Percentiles rank a stretch among this genome's conserved stretches.
These are phyloP conservation scores for Busseola fusca DNA, from an alignment of 2,888 invertebrate species.

Conservation along the genomic window DNA sequence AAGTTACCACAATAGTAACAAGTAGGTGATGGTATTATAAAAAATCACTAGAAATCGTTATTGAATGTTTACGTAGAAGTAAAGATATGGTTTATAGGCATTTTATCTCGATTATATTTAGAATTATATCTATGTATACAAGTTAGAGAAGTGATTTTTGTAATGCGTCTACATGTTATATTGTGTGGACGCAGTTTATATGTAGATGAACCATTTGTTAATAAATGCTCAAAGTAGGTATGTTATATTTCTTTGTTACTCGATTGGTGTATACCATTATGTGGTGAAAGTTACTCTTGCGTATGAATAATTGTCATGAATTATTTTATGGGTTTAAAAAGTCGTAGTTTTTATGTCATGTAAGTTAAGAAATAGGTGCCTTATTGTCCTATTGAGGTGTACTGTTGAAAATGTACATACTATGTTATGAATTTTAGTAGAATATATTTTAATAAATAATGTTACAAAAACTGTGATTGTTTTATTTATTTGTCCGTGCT, in stretches of 20 bases:
- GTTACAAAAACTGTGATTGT: conserved; percentile 75
- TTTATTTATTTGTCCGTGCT: conserved; percentile 45
- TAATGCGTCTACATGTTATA: conserved; percentile 46
- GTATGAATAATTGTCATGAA: conserved; percentile 66
- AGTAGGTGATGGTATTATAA: conserved; percentile 65
- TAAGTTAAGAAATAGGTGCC: conserved; percentile 78
- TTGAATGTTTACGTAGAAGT: conserved; percentile 47
- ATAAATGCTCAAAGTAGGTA: conserved; percentile 81
- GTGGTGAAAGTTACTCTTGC: conserved; percentile 79
- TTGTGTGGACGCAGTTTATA: conserved; percentile 41
- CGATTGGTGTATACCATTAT: conserved; percentile 72
- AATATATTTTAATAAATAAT: conserved; percentile 87
- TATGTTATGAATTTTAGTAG: conserved; percentile 85
- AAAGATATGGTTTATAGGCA: conserved; percentile 60
- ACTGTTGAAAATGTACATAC: conserved; percentile 87
- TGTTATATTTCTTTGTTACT: conserved; percentile 74
- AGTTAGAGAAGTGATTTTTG: conserved; percentile 50
- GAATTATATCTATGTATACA: conserved; percentile 51
- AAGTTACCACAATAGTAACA: conserved; percentile 62
- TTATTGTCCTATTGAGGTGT: conserved; percentile 84
- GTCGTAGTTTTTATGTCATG: conserved; percentile 61
- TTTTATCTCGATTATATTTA: conserved; percentile 65
- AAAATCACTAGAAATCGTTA: conserved; percentile 49
- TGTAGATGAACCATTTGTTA: conserved; percentile 51
- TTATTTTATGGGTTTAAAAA: conserved; percentile 71